Base-by-base conservation (phyloP, 2,113 vertebrate genomes). In the Amphiprion ocellaris region DNA sequence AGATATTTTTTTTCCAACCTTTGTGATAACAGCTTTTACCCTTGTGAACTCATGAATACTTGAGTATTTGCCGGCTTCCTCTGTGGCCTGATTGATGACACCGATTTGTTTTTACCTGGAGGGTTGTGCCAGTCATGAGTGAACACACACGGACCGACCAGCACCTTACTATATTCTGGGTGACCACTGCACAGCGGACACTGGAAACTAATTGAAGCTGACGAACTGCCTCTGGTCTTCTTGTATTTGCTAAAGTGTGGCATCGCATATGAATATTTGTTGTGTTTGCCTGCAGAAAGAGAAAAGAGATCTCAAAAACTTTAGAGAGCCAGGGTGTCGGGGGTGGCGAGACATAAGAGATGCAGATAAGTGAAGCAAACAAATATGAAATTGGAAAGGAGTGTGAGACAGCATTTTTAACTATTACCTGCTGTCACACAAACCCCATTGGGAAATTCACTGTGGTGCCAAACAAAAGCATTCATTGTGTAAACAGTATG, bases 171-270 rank as follows among this genome's bases (percentile, higher is more conserved):
- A 37, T 68, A 82, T 81, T 80, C 74, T 58, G 59, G 71, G 72
- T 90, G 85, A 92, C 86, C 82, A 92, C 81, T 74, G 79, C 60
- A 52, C 74, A 74, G 59, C 76, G 74, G 90, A 86, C 80, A 77
- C 41, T n/a, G 75, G 81, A 89, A 58, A 30, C 56, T 90, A 80
- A 91, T 82, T 88, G 72, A 83, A 89, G 50, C 79, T 87, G 89
- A 92, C 84, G 73, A 84, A 73, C 37, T 78, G 88, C 89, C 85
- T 82, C 77, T 73, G 73, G 86, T 85, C 77, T 84, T 79, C 54
- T 87, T 88, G 70, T 74, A 87, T 85, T 75, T 56, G 70, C 67
- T 63, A 60, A 61, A 74, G 63, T 62, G 63, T 84, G 63, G 54
- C 56, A 41, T 67, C 0, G 11, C 69, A 83, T 80, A 60, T 58